These are phyloP conservation scores for Trematomus bernacchii DNA, from an alignment of 2,797 vertebrate genomes.

Conservation along the genomic window DNA sequence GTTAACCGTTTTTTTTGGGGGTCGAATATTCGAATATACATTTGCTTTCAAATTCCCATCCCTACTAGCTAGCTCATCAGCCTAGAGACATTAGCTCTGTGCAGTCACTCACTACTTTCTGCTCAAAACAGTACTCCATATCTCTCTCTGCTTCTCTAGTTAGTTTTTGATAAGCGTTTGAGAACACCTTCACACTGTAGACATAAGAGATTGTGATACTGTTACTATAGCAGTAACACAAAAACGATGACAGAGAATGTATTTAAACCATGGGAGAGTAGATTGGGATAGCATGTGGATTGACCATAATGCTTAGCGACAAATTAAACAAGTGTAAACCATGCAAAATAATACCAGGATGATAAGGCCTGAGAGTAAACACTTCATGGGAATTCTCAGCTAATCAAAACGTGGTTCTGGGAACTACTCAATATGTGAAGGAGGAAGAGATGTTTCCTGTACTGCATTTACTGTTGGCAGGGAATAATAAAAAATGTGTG, in stretches of 20 bases:
- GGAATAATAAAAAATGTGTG: too few species aligned
- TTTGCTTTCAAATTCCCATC: too few species aligned
- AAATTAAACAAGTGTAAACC: constrained; percentile 49
- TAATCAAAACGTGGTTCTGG: constrained; percentile 36
- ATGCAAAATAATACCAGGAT: constrained; percentile 7
- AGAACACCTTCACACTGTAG: constrained; percentile 17
- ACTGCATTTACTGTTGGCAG: constrained; percentile 28
- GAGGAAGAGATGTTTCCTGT: constrained; percentile 11
- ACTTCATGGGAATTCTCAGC: constrained; percentile 22
- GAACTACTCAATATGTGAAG: constrained; percentile 23
- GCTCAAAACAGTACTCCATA: constrained; percentile 19
- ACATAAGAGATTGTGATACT: constrained; percentile 27
- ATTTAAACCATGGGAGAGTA: constrained; percentile 35
- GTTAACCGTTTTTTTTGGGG: too few species aligned
- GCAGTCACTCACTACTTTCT: constrained; percentile 62
- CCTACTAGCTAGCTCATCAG: constrained; percentile 65
- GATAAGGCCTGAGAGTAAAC: constrained; percentile 18
- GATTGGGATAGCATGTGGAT: constrained; percentile 32
- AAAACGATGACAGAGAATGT: constrained; percentile 30
- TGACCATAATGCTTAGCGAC: constrained; percentile 29
- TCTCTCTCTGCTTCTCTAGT: background rate
- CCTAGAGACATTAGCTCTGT: constrained; percentile 64
- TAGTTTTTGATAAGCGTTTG: constrained; percentile 38
- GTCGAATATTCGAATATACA: too few species aligned
- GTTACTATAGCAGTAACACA: constrained; percentile 26